Evolutionary conservation across 2,113 vertebrate genomes (phyloP).

Genomic region (Tetrao urogallus): DNA sequence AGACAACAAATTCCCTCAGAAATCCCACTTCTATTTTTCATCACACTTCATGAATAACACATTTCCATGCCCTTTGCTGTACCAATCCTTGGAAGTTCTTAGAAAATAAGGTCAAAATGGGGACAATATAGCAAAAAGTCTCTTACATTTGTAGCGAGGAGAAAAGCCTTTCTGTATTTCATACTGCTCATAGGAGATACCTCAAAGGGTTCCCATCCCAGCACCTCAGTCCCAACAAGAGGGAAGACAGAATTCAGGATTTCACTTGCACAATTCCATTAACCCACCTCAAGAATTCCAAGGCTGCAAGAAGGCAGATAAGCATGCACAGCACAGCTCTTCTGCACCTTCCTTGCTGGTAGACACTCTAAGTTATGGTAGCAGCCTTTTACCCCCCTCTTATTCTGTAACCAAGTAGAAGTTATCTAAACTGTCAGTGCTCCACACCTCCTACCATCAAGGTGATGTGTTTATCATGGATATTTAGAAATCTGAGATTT

Average conservation of each 20-base stretch:
- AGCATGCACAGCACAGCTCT: not conserved
- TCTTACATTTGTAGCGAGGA: accelerated
- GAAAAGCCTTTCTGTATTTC: not conserved
- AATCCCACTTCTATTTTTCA: not conserved
- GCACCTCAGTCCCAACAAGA: not conserved
- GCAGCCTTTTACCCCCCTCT: not conserved
- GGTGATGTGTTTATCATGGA: not conserved
- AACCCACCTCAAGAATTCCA: not conserved
- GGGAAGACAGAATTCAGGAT: not conserved
- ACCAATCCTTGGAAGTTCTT: not conserved
- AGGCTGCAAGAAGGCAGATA: not conserved
- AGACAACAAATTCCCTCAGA: not conserved
- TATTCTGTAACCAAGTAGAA: not conserved
- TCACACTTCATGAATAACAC: not conserved
- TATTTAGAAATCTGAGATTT: not conserved
- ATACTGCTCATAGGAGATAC: not conserved
- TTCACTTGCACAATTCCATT: not conserved
- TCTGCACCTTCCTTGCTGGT: not conserved
- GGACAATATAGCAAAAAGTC: not conserved
- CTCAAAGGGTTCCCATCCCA: accelerated
- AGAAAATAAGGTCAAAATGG: not conserved
- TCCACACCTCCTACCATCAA: not conserved
- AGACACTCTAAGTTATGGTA: not conserved
- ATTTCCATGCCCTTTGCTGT: not conserved
- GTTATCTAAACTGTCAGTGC: not conserved